These are phyloP conservation scores for Aspidoscelis tigris DNA, from an alignment of 2,113 vertebrate species.

Conservation along the genomic window DNA sequence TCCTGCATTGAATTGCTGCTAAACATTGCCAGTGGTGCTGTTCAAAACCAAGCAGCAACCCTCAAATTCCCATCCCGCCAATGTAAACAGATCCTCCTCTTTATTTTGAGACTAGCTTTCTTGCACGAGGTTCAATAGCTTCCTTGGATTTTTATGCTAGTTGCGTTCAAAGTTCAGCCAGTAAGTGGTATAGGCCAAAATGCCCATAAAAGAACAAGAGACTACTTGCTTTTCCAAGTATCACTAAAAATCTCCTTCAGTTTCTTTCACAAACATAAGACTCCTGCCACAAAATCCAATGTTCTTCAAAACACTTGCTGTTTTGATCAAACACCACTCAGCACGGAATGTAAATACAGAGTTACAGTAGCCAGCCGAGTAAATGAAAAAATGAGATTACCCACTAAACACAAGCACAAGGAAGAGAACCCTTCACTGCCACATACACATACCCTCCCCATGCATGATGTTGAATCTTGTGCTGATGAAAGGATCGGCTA, in stretches of 20 bases:
- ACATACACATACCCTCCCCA: too few relatives aligned
- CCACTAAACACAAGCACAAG: too few relatives aligned
- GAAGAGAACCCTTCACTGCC: too few relatives aligned
- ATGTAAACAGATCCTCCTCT: background rate
- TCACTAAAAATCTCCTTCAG: conserved; percentile 13
- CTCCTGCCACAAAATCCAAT: background rate
- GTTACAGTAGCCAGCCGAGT: background rate
- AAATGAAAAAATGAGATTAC: background rate
- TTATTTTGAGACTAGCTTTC: background rate
- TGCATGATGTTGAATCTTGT: too few relatives aligned
- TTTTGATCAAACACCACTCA: background rate
- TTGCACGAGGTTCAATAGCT: background rate
- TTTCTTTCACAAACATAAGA: conserved; percentile 6
- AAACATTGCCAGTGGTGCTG: too few relatives aligned
- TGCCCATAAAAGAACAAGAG: background rate
- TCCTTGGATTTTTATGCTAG: background rate
- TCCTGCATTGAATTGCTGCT: too few relatives aligned
- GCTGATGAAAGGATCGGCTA: background rate
- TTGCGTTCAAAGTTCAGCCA: background rate
- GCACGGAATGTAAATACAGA: background rate
- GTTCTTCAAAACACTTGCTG: background rate
- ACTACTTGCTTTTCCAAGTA: conserved; percentile 14
- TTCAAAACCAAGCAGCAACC: too few relatives aligned
- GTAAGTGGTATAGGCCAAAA: background rate
- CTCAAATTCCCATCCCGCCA: too few relatives aligned